These are phyloP conservation scores for Pachyrhynchus sulphureomaculatus DNA, from an alignment of 1,140 invertebrate genomes.

Conservation along the genomic window DNA sequence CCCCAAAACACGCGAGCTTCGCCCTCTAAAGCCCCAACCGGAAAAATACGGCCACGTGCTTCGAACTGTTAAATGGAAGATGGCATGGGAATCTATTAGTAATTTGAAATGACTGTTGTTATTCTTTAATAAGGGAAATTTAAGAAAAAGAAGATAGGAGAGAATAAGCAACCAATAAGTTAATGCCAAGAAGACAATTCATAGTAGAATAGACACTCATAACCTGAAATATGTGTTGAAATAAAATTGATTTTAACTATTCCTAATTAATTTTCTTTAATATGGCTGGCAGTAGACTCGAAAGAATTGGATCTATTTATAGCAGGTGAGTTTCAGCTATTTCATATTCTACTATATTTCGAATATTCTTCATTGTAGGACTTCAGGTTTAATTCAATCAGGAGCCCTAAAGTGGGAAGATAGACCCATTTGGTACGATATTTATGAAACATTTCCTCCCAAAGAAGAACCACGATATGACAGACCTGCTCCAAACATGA, in stretches of 20 bases:
- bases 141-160: too few relatives aligned
- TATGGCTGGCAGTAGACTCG: constrained; percentile 68
- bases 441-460: constrained; percentile 86
- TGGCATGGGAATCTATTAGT: too few relatives aligned
- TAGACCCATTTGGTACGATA: constrained; percentile 85
- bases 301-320: constrained; percentile 73
- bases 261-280: background rate
- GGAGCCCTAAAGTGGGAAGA: constrained; percentile 76
- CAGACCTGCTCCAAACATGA: constrained; percentile 58
- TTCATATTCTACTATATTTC: background rate
- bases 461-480: constrained; percentile 73
- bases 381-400: constrained; percentile 71
- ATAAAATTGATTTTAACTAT: background rate
- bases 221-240: too few relatives aligned
- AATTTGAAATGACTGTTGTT: too few relatives aligned
- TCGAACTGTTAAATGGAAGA: too few relatives aligned
- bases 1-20: too few relatives aligned
- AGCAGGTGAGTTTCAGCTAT: constrained; percentile 56
- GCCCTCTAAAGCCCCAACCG: too few relatives aligned
- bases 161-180: too few relatives aligned
- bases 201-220: too few relatives aligned
- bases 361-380: constrained; percentile 55
- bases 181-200: too few relatives aligned
- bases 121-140: too few relatives aligned
- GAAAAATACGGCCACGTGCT: too few relatives aligned